Conservation (phyloP, 2,888 invertebrate species). For the Adela reaumurella region DNA sequence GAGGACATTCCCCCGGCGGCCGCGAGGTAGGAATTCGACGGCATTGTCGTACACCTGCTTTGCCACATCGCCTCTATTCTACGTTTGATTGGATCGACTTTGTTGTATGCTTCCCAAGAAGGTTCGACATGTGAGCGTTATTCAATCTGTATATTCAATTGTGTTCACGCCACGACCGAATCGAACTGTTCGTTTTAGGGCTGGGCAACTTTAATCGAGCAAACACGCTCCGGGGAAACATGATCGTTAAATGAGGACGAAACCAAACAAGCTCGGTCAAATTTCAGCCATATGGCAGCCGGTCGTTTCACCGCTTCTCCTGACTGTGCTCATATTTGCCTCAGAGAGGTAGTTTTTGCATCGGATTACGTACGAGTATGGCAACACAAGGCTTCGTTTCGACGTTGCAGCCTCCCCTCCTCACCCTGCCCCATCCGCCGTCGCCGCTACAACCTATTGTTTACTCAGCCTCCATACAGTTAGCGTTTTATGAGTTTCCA, state of each 20-base stretch:
- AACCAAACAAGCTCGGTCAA: background rate
- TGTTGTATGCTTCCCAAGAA: no score
- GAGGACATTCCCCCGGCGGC: background rate
- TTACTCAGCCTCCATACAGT: slow-evolving; percentile 43
- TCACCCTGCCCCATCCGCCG: background rate
- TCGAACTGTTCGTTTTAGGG: no score
- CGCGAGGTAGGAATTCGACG: background rate
- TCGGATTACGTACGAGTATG: background rate
- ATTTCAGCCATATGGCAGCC: background rate
- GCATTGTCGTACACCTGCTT: no score
- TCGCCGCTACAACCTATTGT: slow-evolving; percentile 28
- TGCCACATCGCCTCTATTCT: no score
- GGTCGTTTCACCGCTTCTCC: background rate
- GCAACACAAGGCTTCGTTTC: background rate
- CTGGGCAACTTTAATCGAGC: no score
- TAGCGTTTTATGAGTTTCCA: slow-evolving; percentile 46
- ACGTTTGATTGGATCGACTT: no score
- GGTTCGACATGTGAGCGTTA: no score
- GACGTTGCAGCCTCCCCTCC: background rate
- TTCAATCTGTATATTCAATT: no score
- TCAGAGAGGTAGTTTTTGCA: no score
- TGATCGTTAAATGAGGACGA: background rate
- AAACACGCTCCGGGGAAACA: no score
- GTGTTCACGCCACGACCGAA: no score
- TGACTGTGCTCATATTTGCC: no score